Conservation (phyloP, 2,113 vertebrate species). For the Prochilodus magdalenae region DNA sequence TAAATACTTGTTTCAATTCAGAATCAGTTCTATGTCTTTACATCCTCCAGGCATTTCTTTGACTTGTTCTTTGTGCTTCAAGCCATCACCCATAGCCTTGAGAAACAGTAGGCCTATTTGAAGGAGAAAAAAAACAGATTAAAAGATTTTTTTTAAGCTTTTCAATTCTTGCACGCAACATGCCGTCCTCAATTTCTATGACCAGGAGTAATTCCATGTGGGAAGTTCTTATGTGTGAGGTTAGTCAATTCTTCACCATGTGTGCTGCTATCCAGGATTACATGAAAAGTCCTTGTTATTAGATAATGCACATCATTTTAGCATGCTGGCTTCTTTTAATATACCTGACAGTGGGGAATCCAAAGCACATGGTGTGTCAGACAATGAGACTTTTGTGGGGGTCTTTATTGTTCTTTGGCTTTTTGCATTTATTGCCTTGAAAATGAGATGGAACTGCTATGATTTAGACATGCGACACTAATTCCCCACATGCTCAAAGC, state of each 20-base stretch:
- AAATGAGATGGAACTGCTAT: slow-evolving; percentile 44
- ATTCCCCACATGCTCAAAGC: slow-evolving; percentile 41
- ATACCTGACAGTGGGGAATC: neutral
- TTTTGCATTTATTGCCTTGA: slow-evolving; percentile 44
- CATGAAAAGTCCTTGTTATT: neutral
- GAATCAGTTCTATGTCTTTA: too few relatives aligned
- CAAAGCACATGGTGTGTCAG: slow-evolving; percentile 30
- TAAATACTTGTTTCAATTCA: neutral
- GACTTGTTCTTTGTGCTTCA: neutral
- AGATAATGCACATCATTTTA: neutral
- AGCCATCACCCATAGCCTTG: neutral
- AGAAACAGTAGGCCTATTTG: neutral
- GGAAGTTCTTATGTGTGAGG: neutral
- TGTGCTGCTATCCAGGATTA: neutral
- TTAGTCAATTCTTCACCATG: neutral
- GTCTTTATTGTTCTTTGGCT: slow-evolving; percentile 40
- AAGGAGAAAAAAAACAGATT: neutral
- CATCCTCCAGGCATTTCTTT: neutral
- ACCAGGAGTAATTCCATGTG: neutral
- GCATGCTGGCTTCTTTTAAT: neutral
- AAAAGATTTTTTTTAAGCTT: neutral
- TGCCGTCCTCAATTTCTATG: neutral
- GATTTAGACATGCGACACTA: slow-evolving; percentile 36
- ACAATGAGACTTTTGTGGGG: slow-evolving; percentile 28
- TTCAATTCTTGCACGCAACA: neutral